Evolutionary conservation across 2,113 vertebrate species (phyloP), one percentile per base, ranked within the genome.

Genomic region (Asarcornis scutulata): DNA sequence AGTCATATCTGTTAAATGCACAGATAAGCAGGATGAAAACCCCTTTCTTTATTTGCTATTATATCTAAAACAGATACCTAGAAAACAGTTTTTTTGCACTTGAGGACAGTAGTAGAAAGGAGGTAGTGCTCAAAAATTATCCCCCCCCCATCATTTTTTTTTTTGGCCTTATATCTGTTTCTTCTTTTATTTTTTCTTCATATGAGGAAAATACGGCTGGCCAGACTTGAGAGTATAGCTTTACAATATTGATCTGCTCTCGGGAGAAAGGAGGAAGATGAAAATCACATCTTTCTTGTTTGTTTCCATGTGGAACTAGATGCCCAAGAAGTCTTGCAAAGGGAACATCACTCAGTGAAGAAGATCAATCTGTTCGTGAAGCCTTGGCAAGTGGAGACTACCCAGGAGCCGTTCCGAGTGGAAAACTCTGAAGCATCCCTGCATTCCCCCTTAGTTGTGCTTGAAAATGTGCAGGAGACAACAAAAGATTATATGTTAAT

Each of bases 391-490:
- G 52, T 1, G 59, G 88, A 92, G 64, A 38, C 53, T 42, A 42
- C 4, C 22, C 77, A 52, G 69, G 31, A 88, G 42, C 66, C 1
- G 0, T 14, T 17, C 32, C 69, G 40, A 48, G 21, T 6, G 66
- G 91, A 93, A 60, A 66, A 38, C 22, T 18, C n/a, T 18, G 38
- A 62, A 78, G 87, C 73, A 36, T 71, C 56, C 2, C 29, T 44
- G 32, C 34, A 23, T 72, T 53, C 97, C 23, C 40, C 36, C 1
- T 7, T 89, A 11, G 95, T 98, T 60, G 96, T 98, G 50, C 86
- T 99, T 94, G 97, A 98, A 94, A 98, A 99, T 13, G 34, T 99
- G 25, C 20, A 55, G 0, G 93, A 98, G 25, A 48, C 48, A 25
- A 29, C 85, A 31, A n/a, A 85, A 23, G 71, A 82, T 1, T 92